Evolutionary conservation across 1,140 invertebrate species (phyloP), one percentile per base, ranked within the genome.

Genomic region (Drosophila sturtevanti): DNA sequence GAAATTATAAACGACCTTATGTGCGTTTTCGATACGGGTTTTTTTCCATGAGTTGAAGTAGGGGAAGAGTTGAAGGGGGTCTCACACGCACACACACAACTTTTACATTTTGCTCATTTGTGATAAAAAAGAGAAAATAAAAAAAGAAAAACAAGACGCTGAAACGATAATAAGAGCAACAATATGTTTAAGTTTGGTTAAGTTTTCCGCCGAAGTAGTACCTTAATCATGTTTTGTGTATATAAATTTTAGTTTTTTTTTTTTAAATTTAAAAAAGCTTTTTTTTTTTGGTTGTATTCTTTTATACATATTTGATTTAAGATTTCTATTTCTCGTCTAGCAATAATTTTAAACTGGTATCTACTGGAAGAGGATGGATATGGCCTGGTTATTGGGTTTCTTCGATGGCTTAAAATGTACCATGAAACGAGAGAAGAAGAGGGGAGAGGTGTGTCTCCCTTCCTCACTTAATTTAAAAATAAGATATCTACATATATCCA

Each of bases 141-240:
- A 87, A 90, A 90, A 89, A 87, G 77, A 77, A 90, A 89, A 90
- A 90, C 87, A 90, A 90, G 80, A 90, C 89, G 89, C 89, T 90
- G 89, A 90, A 90, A 90, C 89, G 89, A 90, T 90, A 90, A 90
- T 90, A 90, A 90, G 89, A 90, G 89, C 81, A 90, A 87, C 82
- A 87, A 87, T 87, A 87, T 87, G 74, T 87, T 87, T 89, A 87
- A 89, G 68, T 87, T 56, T 89, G 82, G 84, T 87, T 89, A 87
- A 72, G 79, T 87, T 82, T 72, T 68, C 72, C 68, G 72, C 82
- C 84, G 84, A 48, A 48, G 41, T 48, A 48, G 41, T 87, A 87
- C 82, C 75, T 79, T 79, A 67, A 72, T 60, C 77, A 77, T 68
- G 55, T 51, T 61, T 41, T 73, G 61, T 63, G 27, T 72, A 37